Conservation (phyloP, 2,888 invertebrate genomes). For the Lasioglossum figueresi region DNA sequence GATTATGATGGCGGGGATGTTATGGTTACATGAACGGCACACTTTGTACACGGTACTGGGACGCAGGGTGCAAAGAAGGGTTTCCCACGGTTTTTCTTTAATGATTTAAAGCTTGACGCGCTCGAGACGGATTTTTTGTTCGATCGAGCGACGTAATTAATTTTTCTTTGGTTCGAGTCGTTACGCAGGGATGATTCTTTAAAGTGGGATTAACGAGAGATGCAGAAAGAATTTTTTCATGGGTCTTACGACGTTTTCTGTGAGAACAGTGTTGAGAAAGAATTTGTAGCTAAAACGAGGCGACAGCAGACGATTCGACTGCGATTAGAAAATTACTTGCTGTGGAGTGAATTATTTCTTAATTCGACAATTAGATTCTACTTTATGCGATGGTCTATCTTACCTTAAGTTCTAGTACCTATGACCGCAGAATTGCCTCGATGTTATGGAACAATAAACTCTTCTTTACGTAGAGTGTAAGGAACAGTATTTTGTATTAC, state of each 20-base stretch:
- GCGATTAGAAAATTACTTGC: background rate
- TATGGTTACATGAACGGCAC: slow-evolving; percentile 34
- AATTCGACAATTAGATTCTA: background rate
- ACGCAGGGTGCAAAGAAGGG: slow-evolving; percentile 33
- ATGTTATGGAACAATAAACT: background rate
- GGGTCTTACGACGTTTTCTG: background rate
- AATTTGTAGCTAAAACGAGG: background rate
- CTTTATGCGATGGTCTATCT: background rate
- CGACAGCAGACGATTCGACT: background rate
- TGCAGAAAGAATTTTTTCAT: background rate
- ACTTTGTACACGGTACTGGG: background rate
- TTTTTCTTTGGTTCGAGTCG: background rate
- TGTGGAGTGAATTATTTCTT: background rate
- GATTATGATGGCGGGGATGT: slow-evolving; percentile 15
- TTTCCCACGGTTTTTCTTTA: background rate
- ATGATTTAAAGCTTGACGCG: background rate
- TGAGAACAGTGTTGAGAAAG: background rate
- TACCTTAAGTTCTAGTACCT: no score
- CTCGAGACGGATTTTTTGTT: background rate
- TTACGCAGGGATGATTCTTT: no score
- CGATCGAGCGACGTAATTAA: background rate
- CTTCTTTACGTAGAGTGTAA: background rate
- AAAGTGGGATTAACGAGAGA: background rate
- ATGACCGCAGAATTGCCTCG: background rate
- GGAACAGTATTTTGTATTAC: background rate